Percentiles rank a stretch among this genome's conserved stretches.
phyloP scores from a whole-genome alignment of 2,113 vertebrate genomes.

The Arothron firmamentum region DNA sequence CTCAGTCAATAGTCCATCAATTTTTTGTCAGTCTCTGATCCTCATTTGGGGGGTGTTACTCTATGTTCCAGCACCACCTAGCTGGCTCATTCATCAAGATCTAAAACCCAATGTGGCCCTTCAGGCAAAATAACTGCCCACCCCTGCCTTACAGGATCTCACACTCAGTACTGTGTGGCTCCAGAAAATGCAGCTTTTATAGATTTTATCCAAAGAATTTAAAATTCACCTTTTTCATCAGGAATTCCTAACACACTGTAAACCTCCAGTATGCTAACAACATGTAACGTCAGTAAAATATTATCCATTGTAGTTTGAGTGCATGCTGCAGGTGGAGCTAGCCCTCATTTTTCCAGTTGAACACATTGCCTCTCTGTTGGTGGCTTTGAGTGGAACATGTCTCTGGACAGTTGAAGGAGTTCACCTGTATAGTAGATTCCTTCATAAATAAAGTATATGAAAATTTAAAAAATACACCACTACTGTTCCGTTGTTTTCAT shows the following conservation, averaged over 20 bases:
- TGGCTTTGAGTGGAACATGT: too few relatives aligned
- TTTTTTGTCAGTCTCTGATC: too few relatives aligned
- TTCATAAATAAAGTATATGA: conserved; percentile 42
- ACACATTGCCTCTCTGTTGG: too few relatives aligned
- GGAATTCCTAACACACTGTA: not conserved
- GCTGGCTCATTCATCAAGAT: too few relatives aligned
- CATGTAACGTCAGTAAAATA: not conserved
- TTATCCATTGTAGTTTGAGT: not conserved
- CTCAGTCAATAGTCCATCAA: too few relatives aligned
- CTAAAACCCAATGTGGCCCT: too few relatives aligned
- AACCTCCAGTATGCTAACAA: not conserved
- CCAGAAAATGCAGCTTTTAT: not conserved
- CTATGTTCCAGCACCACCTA: too few relatives aligned
- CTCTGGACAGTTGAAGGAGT: not conserved
- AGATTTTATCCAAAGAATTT: not conserved
- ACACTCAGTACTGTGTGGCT: not conserved
- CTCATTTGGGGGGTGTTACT: too few relatives aligned
- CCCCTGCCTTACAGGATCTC: conserved; percentile 6
- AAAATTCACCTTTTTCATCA: not conserved
- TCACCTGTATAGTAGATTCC: conserved; percentile 16
- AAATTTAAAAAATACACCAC: conserved; percentile 7
- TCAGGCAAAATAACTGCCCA: too few relatives aligned
- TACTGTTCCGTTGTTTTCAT: conserved; percentile 12
- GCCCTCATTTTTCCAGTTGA: not conserved
- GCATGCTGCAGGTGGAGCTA: not conserved